Conservation (phyloP, 2,797 vertebrate species). For the Margarornis squamiger region DNA sequence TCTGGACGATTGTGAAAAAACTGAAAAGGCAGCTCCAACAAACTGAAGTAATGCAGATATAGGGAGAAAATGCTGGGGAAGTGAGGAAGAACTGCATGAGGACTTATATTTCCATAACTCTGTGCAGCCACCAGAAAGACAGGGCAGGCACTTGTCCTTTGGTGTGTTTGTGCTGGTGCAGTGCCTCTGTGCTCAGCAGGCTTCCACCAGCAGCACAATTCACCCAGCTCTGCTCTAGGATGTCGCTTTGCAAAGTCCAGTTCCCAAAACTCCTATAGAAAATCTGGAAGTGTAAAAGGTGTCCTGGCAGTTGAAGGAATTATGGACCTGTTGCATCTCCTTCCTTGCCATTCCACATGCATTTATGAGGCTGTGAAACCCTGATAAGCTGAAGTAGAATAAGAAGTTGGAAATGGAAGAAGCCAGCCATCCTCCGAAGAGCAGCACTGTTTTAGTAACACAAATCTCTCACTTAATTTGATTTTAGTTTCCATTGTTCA, state of each 20-base stretch:
- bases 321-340: not conserved
- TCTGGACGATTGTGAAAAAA: not conserved
- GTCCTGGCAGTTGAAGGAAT: not conserved
- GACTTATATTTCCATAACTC: not conserved
- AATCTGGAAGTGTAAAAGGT: not conserved
- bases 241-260: not conserved
- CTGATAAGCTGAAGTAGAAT: not conserved
- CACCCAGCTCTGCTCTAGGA: not conserved
- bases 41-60: not conserved
- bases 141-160: not conserved
- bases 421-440: not conserved
- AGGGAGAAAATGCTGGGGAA: not conserved
- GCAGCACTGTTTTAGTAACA: not conserved
- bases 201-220: not conserved
- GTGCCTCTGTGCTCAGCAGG: not conserved
- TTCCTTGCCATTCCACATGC: not conserved
- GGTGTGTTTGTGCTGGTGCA: not conserved
- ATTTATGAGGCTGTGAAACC: not conserved
- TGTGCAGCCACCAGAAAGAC: not conserved
- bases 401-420: conserved; percentile 13
- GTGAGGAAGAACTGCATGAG: not conserved
- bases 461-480: conserved; percentile 19
- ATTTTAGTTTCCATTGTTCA: conserved; percentile 31
- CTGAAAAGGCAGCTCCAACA: not conserved
- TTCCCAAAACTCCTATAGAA: not conserved